Evolutionary conservation across 1,140 invertebrate species (phyloP).

Genomic region (Lutraria rhynchaena): DNA sequence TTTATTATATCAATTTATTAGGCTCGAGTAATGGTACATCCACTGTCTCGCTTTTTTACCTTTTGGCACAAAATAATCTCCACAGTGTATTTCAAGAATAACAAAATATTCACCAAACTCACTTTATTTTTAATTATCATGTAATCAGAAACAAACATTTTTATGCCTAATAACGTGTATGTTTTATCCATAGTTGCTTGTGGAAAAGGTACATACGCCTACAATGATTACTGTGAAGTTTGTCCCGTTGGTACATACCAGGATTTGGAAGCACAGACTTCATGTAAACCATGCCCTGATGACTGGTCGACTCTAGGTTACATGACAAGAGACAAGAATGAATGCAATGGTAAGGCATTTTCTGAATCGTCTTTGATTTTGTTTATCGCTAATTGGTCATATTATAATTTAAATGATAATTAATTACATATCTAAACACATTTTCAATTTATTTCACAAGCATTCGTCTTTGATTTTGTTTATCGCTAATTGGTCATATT

Average conservation of each 20-base stretch:
- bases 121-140: background rate
- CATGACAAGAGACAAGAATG: constrained; percentile 4
- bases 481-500: no score
- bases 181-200: background rate
- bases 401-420: no score
- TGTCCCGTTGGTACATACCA: background rate
- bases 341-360: constrained; percentile 16
- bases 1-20: background rate
- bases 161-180: no score
- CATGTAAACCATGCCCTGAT: constrained; percentile 7
- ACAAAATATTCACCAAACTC: background rate
- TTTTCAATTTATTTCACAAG: no score
- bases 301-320: background rate
- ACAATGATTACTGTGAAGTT: constrained; percentile 17
- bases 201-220: constrained; percentile 9
- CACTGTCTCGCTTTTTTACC: background rate
- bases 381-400: no score
- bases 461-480: no score
- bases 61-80: no score
- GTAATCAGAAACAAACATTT: background rate
- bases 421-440: no score
- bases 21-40: background rate
- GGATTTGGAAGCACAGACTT: background rate
- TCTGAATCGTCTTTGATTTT: no score
- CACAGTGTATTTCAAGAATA: no score